Base-by-base conservation (phyloP, 2,797 vertebrate genomes). In the Mormyrus hasselquistii region DNA sequence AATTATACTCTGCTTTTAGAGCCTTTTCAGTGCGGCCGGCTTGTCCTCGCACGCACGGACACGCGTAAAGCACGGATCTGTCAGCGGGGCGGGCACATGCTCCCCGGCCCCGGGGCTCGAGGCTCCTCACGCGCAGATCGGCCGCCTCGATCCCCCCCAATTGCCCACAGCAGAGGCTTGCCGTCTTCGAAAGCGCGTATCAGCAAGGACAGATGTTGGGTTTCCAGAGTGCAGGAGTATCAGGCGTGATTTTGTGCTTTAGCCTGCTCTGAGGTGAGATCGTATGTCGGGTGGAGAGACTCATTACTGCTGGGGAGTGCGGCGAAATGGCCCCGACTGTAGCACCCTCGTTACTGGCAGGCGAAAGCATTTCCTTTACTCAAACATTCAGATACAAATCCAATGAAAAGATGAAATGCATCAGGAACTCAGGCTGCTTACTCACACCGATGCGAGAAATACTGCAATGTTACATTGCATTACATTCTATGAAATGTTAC, bases 131-230 rank as follows among this genome's bases (percentile, higher is more conserved):
- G 92, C 96, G 94, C 93, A 95, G 94, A 94, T 96, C 96, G 95
- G 96, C 96, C 96, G 95, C 93, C 94, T 96, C 96, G 96, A 96
- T 96, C 95, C 93, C 96, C 96, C 96, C 96, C 96, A 96, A 97
- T 96, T 96, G 96, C 95, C 95, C 95, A 96, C 96, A 96, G 96
- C 95, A 95, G 96, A 95, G 94, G 95, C 95, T 95, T 95, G 94
- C 95, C 95, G 12, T 4, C 95, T 96, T 96, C 95, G 95, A 96
- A 96, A 96, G 95, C 95, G 96, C 96, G 96, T 96, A 95, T 96
- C 95, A 95, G 96, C 96, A 96, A 91, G 92, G 93, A 93, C 91
- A 93, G 47, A 50, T 53, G 93, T 92, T 93, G 93, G 94, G 94
- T 94, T 94, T 95, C 91, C 93, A 90, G 93, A 91, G 90, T 2